Base-by-base conservation (phyloP, 1,140 invertebrate genomes). In the Drosophila paulistorum region DNA sequence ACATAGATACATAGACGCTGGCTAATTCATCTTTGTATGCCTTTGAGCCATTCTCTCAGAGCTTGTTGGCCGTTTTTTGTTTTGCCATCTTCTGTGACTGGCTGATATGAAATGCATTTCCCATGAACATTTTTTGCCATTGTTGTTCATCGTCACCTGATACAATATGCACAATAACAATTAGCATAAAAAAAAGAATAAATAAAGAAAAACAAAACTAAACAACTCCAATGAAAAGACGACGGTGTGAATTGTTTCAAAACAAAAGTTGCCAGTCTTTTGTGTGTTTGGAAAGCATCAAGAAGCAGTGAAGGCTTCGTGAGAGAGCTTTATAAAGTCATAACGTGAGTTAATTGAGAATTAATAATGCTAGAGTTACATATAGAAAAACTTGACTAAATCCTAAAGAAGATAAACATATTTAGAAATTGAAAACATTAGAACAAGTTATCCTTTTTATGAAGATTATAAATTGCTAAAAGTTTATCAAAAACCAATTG, bases 101-200 rank as follows among this genome's bases (percentile, higher is more conserved):
- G 3, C 9, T 14, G 2, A 17, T 48, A 48, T 48, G 14, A 48
- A 48, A 48, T 20, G 45, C 45, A 51, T 51, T 51, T 51, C 45
- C 45, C 45, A 51, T 51, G 45, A 20, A 23, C n/a, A 51, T 51
- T 23, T 51, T 23, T 51, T 20, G 17, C 45, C 45, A 35, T 58
- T 68, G 39, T 61, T 65, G 41, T 61, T 51, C 23, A 51, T 51
- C 45, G 45, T 51, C 45, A 75, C 35, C 39, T 39, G 20, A 20
- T 63, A 33, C 17, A 9, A 30, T 42, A 48, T 35, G 26, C 45
- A 58, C 26, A 72, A 69, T 68, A 71, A 63, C 54, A 72, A 30
- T 65, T 33, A 26, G 13, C 37, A 35, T 13, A 63, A 54, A 42
- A 62, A 10, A 6, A n/a, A 57, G 26, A 39, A 33, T 30, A 51